Percentiles rank a stretch among this genome's conserved stretches.
phyloP scores from a whole-genome alignment of 1,140 invertebrate genomes.

The Scaptomyza montana region DNA sequence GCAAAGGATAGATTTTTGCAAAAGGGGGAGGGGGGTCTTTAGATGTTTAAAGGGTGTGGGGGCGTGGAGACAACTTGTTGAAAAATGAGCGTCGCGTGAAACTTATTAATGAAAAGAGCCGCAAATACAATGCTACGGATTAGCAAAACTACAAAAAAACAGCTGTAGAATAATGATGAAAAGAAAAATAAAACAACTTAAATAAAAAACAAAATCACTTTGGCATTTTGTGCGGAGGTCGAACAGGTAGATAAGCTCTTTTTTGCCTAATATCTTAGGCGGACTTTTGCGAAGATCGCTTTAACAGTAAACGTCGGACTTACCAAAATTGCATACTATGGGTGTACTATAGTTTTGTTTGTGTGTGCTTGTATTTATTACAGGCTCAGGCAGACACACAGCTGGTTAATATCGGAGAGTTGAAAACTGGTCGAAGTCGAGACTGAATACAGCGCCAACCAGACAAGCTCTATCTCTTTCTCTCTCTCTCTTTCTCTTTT shows the following conservation, averaged over 20 bases:
- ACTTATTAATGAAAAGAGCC: slow-evolving; percentile 81
- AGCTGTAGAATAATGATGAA: neutral
- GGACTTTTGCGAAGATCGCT: neutral
- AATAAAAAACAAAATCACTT: slow-evolving; percentile 1
- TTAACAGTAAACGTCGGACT: slow-evolving; percentile 43
- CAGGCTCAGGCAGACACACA: slow-evolving; percentile 18
- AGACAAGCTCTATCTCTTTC: slow-evolving; percentile 20
- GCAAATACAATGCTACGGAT: slow-evolving; percentile 71
- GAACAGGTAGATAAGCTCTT: slow-evolving; percentile 14
- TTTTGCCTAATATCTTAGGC: neutral
- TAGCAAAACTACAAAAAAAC: slow-evolving; percentile 12
- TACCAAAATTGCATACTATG: slow-evolving; percentile 46
- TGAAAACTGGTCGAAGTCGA: slow-evolving; percentile 43
- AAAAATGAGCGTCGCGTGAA: slow-evolving; percentile 81
- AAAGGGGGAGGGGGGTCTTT: neutral
- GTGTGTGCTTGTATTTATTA: neutral
- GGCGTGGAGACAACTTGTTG: slow-evolving; percentile 42
- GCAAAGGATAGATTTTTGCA: slow-evolving; percentile 12
- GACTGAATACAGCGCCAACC: slow-evolving; percentile 38
- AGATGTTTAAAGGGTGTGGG: neutral
- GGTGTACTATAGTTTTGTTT: neutral
- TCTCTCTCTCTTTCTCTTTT: slow-evolving; percentile 27
- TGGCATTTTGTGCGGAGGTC: slow-evolving; percentile 4
- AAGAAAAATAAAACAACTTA: slow-evolving; percentile 5
- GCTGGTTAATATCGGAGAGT: slow-evolving; percentile 38